These are phyloP conservation scores for Mycalesis mineus DNA, from an alignment of 2,888 invertebrate species.

Conservation along the genomic window DNA sequence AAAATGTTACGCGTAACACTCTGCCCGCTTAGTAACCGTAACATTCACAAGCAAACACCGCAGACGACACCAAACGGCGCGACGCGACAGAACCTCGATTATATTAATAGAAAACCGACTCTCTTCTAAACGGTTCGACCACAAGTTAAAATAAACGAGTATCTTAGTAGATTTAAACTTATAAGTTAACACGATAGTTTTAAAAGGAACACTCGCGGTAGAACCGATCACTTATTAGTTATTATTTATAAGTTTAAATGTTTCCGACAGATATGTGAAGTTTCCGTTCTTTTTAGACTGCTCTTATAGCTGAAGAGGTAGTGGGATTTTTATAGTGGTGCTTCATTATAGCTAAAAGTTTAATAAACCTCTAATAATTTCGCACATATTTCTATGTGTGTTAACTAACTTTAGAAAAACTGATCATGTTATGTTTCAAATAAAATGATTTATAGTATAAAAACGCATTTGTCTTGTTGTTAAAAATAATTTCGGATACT, in stretches of 20 bases:
- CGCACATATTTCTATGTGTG: no score
- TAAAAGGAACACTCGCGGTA: constrained; percentile 28
- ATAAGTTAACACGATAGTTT: constrained; percentile 19
- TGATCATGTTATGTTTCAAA: no score
- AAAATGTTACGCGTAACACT: constrained; percentile 13
- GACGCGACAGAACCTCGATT: constrained; percentile 15
- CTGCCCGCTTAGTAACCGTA: constrained; percentile 11
- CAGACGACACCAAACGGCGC: constrained; percentile 12
- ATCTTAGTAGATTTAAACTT: constrained; percentile 20
- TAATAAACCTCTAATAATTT: no score
- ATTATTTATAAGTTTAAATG: constrained; percentile 18
- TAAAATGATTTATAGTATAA: no score
- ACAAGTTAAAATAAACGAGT: constrained; percentile 20
- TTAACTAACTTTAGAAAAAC: no score
- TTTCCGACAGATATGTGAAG: constrained; percentile 30
- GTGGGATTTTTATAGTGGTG: neutral
- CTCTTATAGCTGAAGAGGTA: constrained; percentile 4
- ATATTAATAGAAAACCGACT: constrained; percentile 10
- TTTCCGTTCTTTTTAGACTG: constrained; percentile 18
- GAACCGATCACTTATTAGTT: constrained; percentile 18
- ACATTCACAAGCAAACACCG: constrained; percentile 9
- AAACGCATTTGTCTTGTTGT: no score
- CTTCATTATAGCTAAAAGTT: neutral
- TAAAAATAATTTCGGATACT: no score
- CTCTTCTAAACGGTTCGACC: constrained; percentile 26